These are phyloP conservation scores for Platichthys stellatus DNA, from an alignment of 2,113 vertebrate genomes.

Conservation along the genomic window DNA sequence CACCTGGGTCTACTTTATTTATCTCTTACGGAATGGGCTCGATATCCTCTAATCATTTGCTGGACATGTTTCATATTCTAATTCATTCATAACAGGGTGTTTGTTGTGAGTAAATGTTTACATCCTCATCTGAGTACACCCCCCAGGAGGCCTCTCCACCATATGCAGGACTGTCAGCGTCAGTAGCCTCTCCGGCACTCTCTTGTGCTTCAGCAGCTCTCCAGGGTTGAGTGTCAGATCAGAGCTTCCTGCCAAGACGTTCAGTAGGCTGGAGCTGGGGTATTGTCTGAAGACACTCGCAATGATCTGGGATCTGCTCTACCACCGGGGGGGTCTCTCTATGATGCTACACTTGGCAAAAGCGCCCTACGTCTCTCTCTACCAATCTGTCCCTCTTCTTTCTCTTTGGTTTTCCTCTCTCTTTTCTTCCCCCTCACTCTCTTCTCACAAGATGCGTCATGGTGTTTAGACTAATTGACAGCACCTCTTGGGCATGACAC, in stretches of 20 bases:
- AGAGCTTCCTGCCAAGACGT: background rate
- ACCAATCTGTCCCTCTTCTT: background rate
- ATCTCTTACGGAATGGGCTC: too few relatives aligned
- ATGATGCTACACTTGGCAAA: constrained; percentile 7
- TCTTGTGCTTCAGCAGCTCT: background rate
- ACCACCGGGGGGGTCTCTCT: constrained; percentile 15
- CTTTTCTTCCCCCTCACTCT: constrained; percentile 1
- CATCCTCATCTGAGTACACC: background rate
- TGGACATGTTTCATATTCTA: too few relatives aligned
- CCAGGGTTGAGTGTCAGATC: constrained; percentile 20
- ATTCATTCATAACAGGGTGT: too few relatives aligned
- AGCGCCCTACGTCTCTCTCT: background rate
- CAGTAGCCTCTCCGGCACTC: background rate
- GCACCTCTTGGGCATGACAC: constrained; percentile 73
- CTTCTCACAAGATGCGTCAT: constrained; percentile 52
- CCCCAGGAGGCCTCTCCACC: constrained; percentile 13
- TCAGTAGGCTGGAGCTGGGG: constrained; percentile 6
- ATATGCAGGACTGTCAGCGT: constrained; percentile 13
- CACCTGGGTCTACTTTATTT: too few relatives aligned
- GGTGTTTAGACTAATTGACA: constrained; percentile 74
- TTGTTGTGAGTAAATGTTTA: constrained; percentile 13
- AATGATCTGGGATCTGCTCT: constrained; percentile 40
- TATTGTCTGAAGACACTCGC: constrained; percentile 30
- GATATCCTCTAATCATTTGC: too few relatives aligned
- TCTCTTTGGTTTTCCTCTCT: constrained; percentile 12